Conservation (phyloP, 2,113 vertebrate species). For the Platysternon megacephalum region DNA sequence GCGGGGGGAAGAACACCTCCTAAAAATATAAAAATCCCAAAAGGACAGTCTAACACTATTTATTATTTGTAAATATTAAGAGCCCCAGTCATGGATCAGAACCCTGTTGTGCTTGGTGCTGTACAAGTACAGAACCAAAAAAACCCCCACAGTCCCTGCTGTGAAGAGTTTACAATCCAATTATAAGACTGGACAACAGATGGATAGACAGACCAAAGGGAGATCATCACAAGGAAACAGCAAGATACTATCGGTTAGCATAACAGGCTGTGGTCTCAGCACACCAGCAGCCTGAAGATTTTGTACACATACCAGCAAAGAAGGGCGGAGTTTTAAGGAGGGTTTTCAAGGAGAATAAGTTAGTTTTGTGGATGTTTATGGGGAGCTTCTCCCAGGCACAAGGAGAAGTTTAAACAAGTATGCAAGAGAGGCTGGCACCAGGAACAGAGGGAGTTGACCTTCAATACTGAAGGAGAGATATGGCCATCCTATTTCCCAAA, state of each 20-base stretch:
- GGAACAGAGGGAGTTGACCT: neutral
- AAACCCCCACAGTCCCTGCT: neutral
- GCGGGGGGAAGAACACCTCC: accelerated
- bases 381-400: neutral
- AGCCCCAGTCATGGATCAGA: neutral
- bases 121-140: neutral
- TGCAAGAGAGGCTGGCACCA: too few relatives aligned
- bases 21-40: neutral
- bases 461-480: neutral
- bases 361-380: neutral
- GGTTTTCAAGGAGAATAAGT: too few relatives aligned
- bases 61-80: neutral
- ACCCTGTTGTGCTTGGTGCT: neutral
- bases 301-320: neutral
- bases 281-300: neutral
- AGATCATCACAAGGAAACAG: neutral
- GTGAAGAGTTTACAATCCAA: neutral
- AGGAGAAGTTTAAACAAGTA: neutral
- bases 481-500: too few relatives aligned
- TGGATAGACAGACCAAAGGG: too few relatives aligned
- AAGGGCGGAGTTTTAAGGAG: neutral
- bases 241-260: neutral
- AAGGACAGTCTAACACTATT: neutral
- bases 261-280: too few relatives aligned
- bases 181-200: neutral